Percentiles rank a stretch among this genome's conserved stretches.
These are phyloP conservation scores for Galeopterus variegatus DNA, from an alignment of 2,113 vertebrate species.

Conservation along the genomic window DNA sequence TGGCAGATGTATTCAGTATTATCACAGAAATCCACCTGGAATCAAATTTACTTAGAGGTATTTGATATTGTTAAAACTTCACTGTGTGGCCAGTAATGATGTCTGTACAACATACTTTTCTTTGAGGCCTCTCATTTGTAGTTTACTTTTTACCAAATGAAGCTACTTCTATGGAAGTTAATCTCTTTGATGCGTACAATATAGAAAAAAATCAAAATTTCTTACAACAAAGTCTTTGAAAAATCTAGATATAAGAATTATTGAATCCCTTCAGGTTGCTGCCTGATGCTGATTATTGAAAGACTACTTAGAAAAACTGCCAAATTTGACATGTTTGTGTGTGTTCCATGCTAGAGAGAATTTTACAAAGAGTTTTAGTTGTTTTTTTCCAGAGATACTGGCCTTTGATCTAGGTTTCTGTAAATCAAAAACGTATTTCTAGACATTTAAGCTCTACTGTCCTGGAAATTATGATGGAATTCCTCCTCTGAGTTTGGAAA, in stretches of 20 bases:
- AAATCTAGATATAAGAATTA: slow-evolving; percentile 8
- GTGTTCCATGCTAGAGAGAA: slow-evolving; percentile 9
- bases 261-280: slow-evolving; percentile 5
- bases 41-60: background rate
- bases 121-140: background rate
- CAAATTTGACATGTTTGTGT: background rate
- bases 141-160: slow-evolving; percentile 42
- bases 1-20: background rate
- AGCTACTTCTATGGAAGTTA: background rate
- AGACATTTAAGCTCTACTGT: background rate
- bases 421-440: slow-evolving; percentile 6
- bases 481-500: background rate
- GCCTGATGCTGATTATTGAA: background rate
- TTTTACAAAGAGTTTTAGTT: background rate
- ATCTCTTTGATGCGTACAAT: slow-evolving; percentile 62
- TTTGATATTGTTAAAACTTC: background rate
- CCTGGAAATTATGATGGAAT: background rate
- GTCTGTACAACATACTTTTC: background rate
- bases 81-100: background rate
- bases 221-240: slow-evolving; percentile 31
- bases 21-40: slow-evolving; percentile 38
- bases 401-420: slow-evolving; percentile 57
- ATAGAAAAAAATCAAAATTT: slow-evolving; percentile 42
- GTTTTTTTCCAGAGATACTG: background rate
- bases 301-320: background rate